Evolutionary conservation across 2,113 vertebrate species (phyloP).

Genomic region (Lophotis ruficrista): DNA sequence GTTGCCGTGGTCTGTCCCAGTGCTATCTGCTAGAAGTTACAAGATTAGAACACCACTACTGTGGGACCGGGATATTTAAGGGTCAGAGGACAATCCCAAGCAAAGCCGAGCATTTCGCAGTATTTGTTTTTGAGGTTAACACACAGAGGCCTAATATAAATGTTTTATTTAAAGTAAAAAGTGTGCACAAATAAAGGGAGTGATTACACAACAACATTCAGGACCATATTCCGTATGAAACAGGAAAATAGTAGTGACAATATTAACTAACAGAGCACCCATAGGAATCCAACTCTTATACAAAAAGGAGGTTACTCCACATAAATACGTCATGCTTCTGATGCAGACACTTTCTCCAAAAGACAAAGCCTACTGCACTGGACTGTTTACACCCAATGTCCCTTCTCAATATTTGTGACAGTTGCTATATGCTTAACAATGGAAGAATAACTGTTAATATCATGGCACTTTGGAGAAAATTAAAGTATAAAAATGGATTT

Average conservation of each 20-base stretch:
- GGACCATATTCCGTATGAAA: slow-evolving; percentile 61
- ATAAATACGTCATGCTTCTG: slow-evolving; percentile 53
- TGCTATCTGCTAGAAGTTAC: background rate
- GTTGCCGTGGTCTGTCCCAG: background rate
- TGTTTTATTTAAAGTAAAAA: slow-evolving; percentile 81
- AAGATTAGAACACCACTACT: background rate
- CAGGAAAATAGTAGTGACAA: slow-evolving; percentile 42
- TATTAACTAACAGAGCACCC: slow-evolving; percentile 61
- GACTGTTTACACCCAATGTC: slow-evolving; percentile 35
- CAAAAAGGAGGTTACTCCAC: slow-evolving; percentile 58
- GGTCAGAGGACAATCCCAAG: background rate
- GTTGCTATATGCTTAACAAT: slow-evolving; percentile 11
- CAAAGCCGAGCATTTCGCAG: background rate
- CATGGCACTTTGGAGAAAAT: slow-evolving; percentile 73
- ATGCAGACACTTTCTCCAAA: slow-evolving; percentile 34
- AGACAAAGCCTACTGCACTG: slow-evolving; percentile 37
- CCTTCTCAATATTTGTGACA: slow-evolving; percentile 53
- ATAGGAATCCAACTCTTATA: slow-evolving; percentile 42
- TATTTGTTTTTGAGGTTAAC: background rate
- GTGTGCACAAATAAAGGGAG: slow-evolving; percentile 74
- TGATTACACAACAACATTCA: slow-evolving; percentile 52
- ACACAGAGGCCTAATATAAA: slow-evolving; percentile 54
- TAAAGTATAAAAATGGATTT: slow-evolving; percentile 55
- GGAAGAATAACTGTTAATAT: slow-evolving; percentile 38
- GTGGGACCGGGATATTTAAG: background rate